Conservation (phyloP, 2,888 invertebrate genomes). For the Drosophila recens region DNA sequence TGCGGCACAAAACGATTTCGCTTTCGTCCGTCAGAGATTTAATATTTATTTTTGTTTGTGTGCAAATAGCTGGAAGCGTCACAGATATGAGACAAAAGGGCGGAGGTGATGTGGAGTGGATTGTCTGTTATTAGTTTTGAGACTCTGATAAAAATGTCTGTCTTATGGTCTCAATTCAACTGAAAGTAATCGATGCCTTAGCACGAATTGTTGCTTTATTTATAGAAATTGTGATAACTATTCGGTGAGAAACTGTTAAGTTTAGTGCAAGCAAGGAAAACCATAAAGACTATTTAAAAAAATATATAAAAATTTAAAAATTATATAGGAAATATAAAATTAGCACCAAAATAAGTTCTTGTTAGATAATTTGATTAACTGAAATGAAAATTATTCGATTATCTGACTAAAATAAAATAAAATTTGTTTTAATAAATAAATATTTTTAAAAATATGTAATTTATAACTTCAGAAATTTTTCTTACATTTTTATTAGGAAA, state of each 20-base stretch:
- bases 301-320: no score
- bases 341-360: no score
- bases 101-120: slow-evolving; percentile 1
- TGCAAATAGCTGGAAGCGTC: slow-evolving; percentile 81
- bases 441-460: neutral
- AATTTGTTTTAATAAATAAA: neutral
- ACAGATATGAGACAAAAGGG: slow-evolving; percentile 57
- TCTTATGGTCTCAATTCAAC: slow-evolving; percentile 28
- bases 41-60: slow-evolving; percentile 82
- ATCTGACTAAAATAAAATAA: neutral
- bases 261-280: no score
- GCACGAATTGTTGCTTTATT: neutral
- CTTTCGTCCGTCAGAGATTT: slow-evolving; percentile 70
- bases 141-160: slow-evolving; percentile 32
- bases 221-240: neutral
- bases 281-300: no score
- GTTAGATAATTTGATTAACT: no score
- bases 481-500: neutral
- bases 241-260: no score
- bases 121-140: slow-evolving; percentile 58
- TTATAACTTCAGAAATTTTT: neutral
- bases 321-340: no score
- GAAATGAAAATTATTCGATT: no score
- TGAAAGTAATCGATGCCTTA: slow-evolving; percentile 21
- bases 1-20: slow-evolving; percentile 67